Conservation (phyloP, 2,113 vertebrate genomes). For the Pyxicephalus adspersus region DNA sequence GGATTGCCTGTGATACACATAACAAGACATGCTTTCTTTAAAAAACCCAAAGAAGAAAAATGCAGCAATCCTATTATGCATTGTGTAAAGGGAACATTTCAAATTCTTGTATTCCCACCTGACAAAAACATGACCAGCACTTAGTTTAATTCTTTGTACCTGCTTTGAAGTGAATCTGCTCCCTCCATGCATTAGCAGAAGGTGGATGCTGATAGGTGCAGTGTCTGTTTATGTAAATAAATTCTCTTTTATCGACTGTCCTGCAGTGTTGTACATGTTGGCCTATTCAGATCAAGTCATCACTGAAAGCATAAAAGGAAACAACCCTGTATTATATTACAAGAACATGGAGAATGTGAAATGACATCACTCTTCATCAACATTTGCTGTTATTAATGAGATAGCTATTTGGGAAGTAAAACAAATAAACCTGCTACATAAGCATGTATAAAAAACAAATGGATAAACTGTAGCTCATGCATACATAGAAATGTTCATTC, state of each 20-base stretch:
- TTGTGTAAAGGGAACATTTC: too few species aligned
- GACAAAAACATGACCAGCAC: slow-evolving; percentile 54
- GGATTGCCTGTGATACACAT: too few species aligned
- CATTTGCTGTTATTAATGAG: slow-evolving; percentile 18
- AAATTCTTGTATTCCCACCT: background rate
- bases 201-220: slow-evolving; percentile 61
- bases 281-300: slow-evolving; percentile 28
- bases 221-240: slow-evolving; percentile 43
- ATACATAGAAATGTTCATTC: slow-evolving; percentile 1
- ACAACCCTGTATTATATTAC: slow-evolving; percentile 18
- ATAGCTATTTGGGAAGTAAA: background rate
- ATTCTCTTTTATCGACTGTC: slow-evolving; percentile 15
- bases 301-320: background rate
- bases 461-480: background rate
- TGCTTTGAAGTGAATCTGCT: slow-evolving; percentile 56
- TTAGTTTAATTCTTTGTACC: slow-evolving; percentile 58
- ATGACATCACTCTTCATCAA: slow-evolving; percentile 28
- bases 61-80: too few species aligned
- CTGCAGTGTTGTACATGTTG: slow-evolving; percentile 22
- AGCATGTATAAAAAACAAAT: slow-evolving; percentile 1
- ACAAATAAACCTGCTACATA: slow-evolving; percentile 34
- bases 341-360: background rate
- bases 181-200: slow-evolving; percentile 53
- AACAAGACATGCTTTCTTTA: too few species aligned
- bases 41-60: too few species aligned